Conservation (phyloP, 2,797 vertebrate genomes). For the Leptodactylus fallax region DNA sequence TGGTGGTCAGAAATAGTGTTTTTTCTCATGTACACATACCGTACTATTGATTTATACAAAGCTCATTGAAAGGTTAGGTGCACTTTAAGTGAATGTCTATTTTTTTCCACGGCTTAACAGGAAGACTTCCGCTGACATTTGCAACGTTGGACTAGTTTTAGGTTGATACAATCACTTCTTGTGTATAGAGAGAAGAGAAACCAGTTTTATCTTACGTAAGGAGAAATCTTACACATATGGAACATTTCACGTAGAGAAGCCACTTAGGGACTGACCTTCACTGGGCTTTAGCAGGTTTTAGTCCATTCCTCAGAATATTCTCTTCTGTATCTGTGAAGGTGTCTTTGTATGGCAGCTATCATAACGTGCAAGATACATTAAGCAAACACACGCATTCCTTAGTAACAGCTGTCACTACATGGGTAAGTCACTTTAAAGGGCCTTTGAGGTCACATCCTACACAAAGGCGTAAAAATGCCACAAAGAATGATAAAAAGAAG, state of each 20-base stretch:
- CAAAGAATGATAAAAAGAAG: background rate
- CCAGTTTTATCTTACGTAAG: background rate
- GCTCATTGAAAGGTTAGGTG: no score
- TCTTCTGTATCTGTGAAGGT: background rate
- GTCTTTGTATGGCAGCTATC: background rate
- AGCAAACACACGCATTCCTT: conserved; percentile 22
- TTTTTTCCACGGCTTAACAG: background rate
- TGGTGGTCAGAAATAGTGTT: no score
- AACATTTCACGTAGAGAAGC: conserved; percentile 1
- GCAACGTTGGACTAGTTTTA: background rate
- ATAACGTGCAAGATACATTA: background rate
- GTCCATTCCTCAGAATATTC: background rate
- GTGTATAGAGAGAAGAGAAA: conserved; percentile 29
- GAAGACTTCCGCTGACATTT: conserved; percentile 19
- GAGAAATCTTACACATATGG: conserved; percentile 10
- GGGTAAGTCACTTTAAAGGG: background rate
- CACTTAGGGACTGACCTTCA: background rate
- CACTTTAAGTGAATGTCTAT: background rate
- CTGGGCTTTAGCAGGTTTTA: background rate
- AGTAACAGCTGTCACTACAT: conserved; percentile 2
- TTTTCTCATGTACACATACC: no score
- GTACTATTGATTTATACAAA: no score
- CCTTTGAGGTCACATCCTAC: background rate
- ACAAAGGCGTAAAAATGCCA: background rate
- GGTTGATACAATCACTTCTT: conserved; percentile 11